A percentile compares a stretch with the other conserved stretches of the same genome.
Evolutionary conservation across 1,140 invertebrate genomes (phyloP).

Genomic region (Pissodes strobi): DNA sequence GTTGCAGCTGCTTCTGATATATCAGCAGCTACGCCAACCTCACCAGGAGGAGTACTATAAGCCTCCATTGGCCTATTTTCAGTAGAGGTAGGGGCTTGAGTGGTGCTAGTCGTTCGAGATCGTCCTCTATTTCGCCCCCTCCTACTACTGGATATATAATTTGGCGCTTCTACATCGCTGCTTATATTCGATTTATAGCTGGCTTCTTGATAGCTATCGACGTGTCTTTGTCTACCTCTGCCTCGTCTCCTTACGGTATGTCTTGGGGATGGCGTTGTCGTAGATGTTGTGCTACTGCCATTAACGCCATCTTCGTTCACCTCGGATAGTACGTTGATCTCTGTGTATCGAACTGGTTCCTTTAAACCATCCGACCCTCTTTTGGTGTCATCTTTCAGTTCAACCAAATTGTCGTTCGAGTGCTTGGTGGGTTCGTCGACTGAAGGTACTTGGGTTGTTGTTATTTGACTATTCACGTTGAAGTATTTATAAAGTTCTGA

Average conservation of each 20-base stretch:
- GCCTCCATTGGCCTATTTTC: no score
- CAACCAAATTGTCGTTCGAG: no score
- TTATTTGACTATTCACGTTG: conserved; percentile 5
- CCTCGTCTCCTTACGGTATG: conserved; percentile 2
- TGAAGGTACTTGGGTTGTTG: no score
- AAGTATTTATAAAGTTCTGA: conserved; percentile 6
- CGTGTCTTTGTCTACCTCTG: conserved; percentile 14
- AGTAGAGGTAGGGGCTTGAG: not conserved
- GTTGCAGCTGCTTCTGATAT: no score
- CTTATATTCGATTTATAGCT: no score
- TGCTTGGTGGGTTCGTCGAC: no score
- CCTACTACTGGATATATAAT: no score
- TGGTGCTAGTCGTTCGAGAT: not conserved
- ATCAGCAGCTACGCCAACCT: no score
- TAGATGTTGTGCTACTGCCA: not conserved
- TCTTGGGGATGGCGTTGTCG: not conserved
- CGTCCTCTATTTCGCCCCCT: conserved; percentile 17
- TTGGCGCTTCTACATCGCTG: no score
- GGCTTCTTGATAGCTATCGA: conserved; percentile 16
- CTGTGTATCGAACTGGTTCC: not conserved
- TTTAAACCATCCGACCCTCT: not conserved
- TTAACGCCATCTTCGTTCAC: conserved; percentile 1
- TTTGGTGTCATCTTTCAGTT: no score
- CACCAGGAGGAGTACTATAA: no score
- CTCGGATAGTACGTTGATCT: conserved; percentile 17